Conservation (phyloP, 2,113 vertebrate species). For the Irena cyanogastra region DNA sequence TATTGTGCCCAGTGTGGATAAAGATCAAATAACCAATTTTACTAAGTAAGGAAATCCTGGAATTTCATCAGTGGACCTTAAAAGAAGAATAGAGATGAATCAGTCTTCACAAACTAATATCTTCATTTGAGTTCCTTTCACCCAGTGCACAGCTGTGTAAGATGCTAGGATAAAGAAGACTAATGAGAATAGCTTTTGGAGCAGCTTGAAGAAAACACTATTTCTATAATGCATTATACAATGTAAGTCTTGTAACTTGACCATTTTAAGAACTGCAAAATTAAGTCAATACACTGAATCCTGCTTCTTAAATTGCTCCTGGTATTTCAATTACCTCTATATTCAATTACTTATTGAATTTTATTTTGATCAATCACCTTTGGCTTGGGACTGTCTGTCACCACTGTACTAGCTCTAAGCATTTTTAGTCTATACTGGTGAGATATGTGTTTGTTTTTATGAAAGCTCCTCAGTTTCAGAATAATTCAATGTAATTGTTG, state of each 20-base stretch:
- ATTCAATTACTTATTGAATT: background rate
- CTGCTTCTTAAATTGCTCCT: background rate
- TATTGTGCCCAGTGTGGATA: background rate
- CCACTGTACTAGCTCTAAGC: background rate
- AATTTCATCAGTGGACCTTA: background rate
- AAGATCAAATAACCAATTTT: background rate
- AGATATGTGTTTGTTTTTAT: background rate
- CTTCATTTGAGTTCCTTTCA: background rate
- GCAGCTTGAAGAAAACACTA: background rate
- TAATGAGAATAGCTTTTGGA: background rate
- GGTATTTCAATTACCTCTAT: slow-evolving; percentile 1
- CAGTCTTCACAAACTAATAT: background rate
- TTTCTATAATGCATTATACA: background rate
- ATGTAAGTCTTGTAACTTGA: background rate
- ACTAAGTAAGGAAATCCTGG: background rate
- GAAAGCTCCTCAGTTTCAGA: background rate
- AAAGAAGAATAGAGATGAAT: background rate
- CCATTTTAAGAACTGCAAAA: background rate
- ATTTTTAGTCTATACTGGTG: background rate
- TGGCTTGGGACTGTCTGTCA: background rate
- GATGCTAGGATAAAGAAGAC: background rate
- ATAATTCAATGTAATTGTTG: background rate
- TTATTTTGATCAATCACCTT: background rate
- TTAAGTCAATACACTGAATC: background rate
- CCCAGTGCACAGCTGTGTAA: background rate